Evolutionary conservation across 2,113 vertebrate genomes (phyloP).

Genomic region (Bambusicola thoracicus): DNA sequence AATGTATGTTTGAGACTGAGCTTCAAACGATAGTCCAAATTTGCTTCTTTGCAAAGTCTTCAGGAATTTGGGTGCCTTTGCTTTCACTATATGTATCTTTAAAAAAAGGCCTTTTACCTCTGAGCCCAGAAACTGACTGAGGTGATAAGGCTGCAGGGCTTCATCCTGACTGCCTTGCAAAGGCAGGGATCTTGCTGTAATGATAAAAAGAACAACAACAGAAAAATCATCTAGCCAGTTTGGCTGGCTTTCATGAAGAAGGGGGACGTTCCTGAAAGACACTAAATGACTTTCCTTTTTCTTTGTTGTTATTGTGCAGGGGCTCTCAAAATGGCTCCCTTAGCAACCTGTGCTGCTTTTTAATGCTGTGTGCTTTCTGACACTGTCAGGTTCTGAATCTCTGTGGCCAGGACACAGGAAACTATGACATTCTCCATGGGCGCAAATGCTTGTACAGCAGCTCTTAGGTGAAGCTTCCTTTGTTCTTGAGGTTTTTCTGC

Average conservation of each 20-base stretch:
- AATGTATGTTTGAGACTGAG: background rate
- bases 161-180: background rate
- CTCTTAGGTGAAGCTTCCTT: background rate
- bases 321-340: background rate
- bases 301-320: background rate
- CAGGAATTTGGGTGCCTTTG: background rate
- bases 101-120: background rate
- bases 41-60: background rate
- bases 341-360: background rate
- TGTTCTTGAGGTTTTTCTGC: background rate
- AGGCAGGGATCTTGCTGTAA: background rate
- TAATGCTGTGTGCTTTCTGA: background rate
- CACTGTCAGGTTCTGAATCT: background rate
- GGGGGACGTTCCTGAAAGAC: background rate
- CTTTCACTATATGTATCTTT: background rate
- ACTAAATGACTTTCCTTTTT: background rate
- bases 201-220: background rate
- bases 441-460: background rate
- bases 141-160: background rate
- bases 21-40: constrained; percentile 1
- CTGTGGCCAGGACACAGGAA: background rate
- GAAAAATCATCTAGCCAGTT: background rate
- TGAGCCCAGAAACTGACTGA: background rate
- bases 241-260: background rate
- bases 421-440: background rate